Percentiles rank a stretch among this genome's conserved stretches.
Evolutionary conservation across 2,888 invertebrate species (phyloP).

Genomic region (Nomada fabriciana): DNA sequence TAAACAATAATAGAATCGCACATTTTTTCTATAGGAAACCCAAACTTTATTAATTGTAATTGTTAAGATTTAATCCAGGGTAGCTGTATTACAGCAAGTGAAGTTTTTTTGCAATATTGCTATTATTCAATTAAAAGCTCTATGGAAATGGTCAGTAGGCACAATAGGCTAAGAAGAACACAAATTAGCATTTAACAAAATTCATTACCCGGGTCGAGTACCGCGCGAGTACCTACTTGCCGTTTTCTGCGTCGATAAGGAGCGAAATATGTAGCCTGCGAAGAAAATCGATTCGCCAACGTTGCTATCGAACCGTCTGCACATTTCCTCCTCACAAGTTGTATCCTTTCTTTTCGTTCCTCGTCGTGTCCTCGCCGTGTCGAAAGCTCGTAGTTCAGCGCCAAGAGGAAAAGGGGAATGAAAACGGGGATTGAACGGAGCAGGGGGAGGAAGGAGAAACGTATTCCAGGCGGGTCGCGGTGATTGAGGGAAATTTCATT

Average conservation of each 20-base stretch:
- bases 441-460: conserved; percentile 68
- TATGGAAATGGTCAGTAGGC: too few species aligned
- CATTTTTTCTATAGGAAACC: too few species aligned
- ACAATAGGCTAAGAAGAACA: too few species aligned
- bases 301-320: conserved; percentile 42
- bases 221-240: conserved; percentile 1
- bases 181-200: too few species aligned
- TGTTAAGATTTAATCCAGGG: too few species aligned
- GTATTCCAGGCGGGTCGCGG: conserved; percentile 80
- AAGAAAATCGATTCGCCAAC: conserved; percentile 67
- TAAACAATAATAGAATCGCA: too few species aligned
- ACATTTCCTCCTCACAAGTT: conserved; percentile 2
- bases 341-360: conserved; percentile 21
- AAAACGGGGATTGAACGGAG: conserved; percentile 20
- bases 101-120: too few species aligned
- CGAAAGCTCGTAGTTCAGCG: conserved; percentile 47
- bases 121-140: too few species aligned
- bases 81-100: too few species aligned
- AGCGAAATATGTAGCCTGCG: conserved; percentile 53
- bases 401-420: conserved; percentile 31
- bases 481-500: conserved; percentile 84
- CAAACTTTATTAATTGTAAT: too few species aligned
- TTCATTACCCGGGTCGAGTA: neutral
- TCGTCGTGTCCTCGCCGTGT: conserved; percentile 22
- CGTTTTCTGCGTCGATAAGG: conserved; percentile 41